Percentiles rank a stretch among this genome's conserved stretches.
phyloP scores from a whole-genome alignment of 2,797 vertebrate species.

The Peromyscus aztecus region DNA sequence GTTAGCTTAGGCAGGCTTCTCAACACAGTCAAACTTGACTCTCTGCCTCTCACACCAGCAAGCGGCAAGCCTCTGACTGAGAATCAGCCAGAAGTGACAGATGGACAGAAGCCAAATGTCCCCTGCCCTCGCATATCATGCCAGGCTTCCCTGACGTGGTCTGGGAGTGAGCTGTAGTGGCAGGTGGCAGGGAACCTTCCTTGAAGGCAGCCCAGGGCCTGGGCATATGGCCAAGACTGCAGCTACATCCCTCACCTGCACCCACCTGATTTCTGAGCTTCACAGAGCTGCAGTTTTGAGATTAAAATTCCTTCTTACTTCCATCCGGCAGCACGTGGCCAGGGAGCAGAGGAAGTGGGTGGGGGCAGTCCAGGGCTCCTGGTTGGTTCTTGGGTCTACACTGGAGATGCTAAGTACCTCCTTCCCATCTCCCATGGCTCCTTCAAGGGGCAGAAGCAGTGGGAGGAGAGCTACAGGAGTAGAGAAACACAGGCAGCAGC shows the following conservation, averaged over 20 bases:
- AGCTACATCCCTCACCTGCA: background rate
- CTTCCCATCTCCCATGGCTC: background rate
- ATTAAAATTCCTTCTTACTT: constrained; percentile 48
- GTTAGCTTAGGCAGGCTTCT: background rate
- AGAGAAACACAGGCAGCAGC: too few species aligned
- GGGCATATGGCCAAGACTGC: background rate
- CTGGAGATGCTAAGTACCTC: background rate
- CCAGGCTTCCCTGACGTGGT: background rate
- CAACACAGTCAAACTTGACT: rapidly evolving
- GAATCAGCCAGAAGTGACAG: background rate
- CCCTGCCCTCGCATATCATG: background rate
- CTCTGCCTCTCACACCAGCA: background rate
- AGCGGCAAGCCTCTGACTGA: background rate
- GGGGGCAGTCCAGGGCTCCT: background rate
- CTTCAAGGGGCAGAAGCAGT: background rate
- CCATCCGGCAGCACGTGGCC: background rate
- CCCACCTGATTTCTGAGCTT: constrained; percentile 35
- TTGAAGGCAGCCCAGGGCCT: constrained; percentile 50
- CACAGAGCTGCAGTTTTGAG: constrained; percentile 13
- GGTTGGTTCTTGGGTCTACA: background rate
- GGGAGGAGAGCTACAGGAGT: rapidly evolving
- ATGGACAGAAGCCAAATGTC: background rate
- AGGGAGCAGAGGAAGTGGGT: background rate
- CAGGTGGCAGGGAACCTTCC: background rate
- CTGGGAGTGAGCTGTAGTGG: background rate